Evolutionary conservation across 2,888 invertebrate genomes (phyloP).

Genomic region (Ellobium chinense): DNA sequence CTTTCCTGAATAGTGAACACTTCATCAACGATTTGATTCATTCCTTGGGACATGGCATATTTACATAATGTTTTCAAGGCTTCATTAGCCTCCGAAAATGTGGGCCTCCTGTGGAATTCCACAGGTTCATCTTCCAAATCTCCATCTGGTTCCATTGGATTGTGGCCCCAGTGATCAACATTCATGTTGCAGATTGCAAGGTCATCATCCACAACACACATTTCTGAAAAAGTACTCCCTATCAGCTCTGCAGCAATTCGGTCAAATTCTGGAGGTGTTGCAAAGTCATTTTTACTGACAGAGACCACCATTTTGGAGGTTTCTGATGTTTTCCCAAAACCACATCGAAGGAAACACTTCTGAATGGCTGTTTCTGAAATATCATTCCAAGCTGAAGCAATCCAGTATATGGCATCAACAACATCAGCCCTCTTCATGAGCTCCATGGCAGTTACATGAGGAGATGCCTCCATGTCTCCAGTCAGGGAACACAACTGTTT

Average conservation of each 20-base stretch:
- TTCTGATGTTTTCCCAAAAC: background rate
- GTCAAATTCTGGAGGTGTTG: background rate
- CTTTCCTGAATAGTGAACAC: constrained; percentile 3
- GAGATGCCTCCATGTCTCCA: constrained; percentile 5
- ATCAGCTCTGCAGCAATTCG: constrained; percentile 14
- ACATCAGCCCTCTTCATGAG: background rate
- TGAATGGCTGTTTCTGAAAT: background rate
- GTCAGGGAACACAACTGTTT: background rate
- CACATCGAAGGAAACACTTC: background rate
- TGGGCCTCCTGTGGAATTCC: background rate
- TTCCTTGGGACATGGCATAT: background rate
- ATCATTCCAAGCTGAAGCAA: background rate
- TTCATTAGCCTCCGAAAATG: constrained; percentile 4
- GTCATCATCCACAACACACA: constrained; percentile 4
- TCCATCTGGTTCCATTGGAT: background rate
- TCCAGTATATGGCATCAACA: constrained; percentile 2
- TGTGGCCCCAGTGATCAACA: background rate
- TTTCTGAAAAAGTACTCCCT: background rate
- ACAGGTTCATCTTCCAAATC: background rate
- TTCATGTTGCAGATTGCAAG: background rate
- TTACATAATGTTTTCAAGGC: constrained; percentile 11
- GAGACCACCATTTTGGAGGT: background rate
- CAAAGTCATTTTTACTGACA: background rate
- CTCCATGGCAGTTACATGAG: background rate
- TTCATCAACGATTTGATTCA: constrained; percentile 10